Evolutionary conservation across 2,113 vertebrate species (phyloP).

Genomic region (Leuciscus idus): DNA sequence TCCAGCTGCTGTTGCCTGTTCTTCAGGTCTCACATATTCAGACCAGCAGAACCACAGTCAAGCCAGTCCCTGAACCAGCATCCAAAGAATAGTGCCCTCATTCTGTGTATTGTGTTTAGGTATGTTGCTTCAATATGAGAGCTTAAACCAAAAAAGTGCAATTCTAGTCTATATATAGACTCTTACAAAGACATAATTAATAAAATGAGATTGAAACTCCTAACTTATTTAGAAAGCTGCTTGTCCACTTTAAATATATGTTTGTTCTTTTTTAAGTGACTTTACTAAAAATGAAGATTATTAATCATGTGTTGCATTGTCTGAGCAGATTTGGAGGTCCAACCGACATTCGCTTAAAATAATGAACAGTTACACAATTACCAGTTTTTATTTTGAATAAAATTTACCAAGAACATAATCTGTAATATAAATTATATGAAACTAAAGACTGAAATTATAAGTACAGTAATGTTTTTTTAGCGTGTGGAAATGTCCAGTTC

Average conservation of each 20-base stretch:
- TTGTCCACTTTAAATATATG: background rate
- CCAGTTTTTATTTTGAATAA: background rate
- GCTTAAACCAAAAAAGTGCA: constrained; percentile 43
- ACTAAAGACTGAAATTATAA: constrained; percentile 12
- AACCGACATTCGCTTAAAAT: background rate
- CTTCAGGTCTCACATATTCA: constrained; percentile 91
- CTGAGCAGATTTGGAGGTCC: background rate
- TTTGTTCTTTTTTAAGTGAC: constrained; percentile 5
- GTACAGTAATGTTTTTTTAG: background rate
- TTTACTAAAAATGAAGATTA: constrained; percentile 20
- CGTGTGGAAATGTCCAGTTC: background rate
- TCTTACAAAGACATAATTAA: background rate
- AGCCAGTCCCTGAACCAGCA: constrained; percentile 58
- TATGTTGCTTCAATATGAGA: constrained; percentile 24
- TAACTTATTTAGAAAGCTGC: constrained; percentile 46
- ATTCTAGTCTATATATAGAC: constrained; percentile 23
- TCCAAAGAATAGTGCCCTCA: constrained; percentile 49
- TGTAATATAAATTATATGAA: constrained; percentile 19
- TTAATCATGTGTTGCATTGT: constrained; percentile 16
- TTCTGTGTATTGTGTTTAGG: constrained; percentile 13
- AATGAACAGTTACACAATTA: background rate
- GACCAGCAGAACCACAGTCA: constrained; percentile 65
- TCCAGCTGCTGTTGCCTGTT: constrained; percentile 91
- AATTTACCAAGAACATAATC: background rate
- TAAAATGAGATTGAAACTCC: background rate